These are phyloP conservation scores for Lophius piscatorius DNA, from an alignment of 2,113 vertebrate genomes.

Conservation along the genomic window DNA sequence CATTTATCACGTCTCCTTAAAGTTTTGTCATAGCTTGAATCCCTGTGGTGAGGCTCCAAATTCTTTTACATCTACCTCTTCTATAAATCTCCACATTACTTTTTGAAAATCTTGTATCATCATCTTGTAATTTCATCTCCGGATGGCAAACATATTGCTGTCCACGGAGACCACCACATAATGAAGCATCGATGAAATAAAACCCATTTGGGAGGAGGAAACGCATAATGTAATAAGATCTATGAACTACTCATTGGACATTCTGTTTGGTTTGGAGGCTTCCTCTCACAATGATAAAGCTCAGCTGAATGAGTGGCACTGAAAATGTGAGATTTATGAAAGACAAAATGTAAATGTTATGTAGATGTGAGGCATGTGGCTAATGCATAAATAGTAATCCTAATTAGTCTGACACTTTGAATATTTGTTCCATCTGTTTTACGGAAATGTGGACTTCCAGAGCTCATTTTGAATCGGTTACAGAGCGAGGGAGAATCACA, in stretches of 20 bases:
- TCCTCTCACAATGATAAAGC: not conserved
- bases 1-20: no score
- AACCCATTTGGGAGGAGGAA: not conserved
- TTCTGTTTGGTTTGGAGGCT: not conserved
- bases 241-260: slow-evolving; percentile 5
- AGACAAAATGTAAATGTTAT: not conserved
- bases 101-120: no score
- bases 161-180: not conserved
- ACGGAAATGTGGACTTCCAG: not conserved
- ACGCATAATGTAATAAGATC: not conserved
- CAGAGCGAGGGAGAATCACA: not conserved
- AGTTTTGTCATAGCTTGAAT: no score
- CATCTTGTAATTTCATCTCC: no score
- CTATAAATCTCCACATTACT: no score
- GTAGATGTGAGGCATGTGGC: not conserved
- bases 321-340: slow-evolving; percentile 2
- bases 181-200: not conserved
- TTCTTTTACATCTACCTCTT: no score
- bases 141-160: no score
- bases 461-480: not conserved
- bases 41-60: no score
- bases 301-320: no score
- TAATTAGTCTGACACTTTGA: not conserved
- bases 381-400: not conserved
- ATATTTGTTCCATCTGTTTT: not conserved